Percentiles rank a stretch among this genome's conserved stretches.
These are phyloP conservation scores for Melanotaenia pygmaea DNA, from an alignment of 2,797 vertebrate genomes.

Conservation along the genomic window DNA sequence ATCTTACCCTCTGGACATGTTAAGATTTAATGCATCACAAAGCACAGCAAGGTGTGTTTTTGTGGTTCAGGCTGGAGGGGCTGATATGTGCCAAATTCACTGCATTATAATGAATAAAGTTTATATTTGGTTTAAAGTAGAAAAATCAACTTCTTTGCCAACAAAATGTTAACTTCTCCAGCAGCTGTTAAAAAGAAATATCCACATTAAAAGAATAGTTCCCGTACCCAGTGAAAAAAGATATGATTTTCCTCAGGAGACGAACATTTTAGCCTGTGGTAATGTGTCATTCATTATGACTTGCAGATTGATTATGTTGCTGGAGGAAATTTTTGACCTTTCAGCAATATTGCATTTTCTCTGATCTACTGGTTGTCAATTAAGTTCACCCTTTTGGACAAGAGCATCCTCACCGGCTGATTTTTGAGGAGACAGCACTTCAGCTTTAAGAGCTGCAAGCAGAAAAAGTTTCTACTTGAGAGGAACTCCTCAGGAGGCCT, in stretches of 20 bases:
- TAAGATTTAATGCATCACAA: conserved; percentile 43
- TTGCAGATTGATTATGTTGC: conserved; percentile 10
- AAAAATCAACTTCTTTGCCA: background rate
- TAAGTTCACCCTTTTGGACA: conserved; percentile 31
- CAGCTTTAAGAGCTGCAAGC: conserved; percentile 53
- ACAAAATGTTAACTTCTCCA: background rate
- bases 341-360: conserved; percentile 27
- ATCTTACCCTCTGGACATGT: conserved; percentile 50
- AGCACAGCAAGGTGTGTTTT: background rate
- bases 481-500: conserved; percentile 39
- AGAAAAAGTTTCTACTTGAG: conserved; percentile 53
- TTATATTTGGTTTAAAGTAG: background rate
- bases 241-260: background rate
- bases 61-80: background rate
- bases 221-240: background rate
- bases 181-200: conserved; percentile 3
- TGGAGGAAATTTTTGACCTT: conserved; percentile 20
- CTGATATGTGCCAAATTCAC: conserved; percentile 9
- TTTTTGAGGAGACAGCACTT: conserved; percentile 59
- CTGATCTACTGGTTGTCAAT: conserved; percentile 49
- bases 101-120: background rate
- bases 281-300: background rate
- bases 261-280: background rate
- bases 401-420: background rate
- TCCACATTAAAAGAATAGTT: background rate